A percentile compares a stretch with the other conserved stretches of the same genome.
These are phyloP conservation scores for Triops cancriformis DNA, from an alignment of 1,140 invertebrate species.

Conservation along the genomic window DNA sequence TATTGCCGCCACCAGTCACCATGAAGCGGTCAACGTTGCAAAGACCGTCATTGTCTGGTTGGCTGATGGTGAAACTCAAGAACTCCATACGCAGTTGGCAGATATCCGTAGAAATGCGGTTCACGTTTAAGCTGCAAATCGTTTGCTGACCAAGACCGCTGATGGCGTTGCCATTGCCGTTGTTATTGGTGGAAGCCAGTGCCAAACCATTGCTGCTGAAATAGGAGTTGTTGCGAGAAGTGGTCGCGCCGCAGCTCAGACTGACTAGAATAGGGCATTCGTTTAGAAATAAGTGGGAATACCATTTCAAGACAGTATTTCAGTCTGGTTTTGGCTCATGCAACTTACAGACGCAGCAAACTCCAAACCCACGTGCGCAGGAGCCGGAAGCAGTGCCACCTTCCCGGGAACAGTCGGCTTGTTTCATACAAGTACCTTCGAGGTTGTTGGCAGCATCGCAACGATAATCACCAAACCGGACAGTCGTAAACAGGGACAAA, in stretches of 20 bases:
- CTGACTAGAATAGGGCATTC: neutral
- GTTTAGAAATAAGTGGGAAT: neutral
- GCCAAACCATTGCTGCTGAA: neutral
- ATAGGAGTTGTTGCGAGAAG: conserved; percentile 18
- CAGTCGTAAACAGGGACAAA: conserved; percentile 61
- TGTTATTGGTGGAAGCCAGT: neutral
- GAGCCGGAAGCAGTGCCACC: conserved; percentile 62
- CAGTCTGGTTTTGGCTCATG: no score
- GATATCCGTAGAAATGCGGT: neutral
- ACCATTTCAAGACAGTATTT: no score
- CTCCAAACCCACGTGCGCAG: conserved; percentile 64
- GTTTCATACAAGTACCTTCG: conserved; percentile 63
- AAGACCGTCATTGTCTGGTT: conserved; percentile 59
- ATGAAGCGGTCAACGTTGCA: conserved; percentile 60
- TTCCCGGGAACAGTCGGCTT: conserved; percentile 52
- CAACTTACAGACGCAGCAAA: conserved; percentile 62
- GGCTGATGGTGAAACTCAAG: conserved; percentile 57
- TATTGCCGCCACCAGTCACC: conserved; percentile 55
- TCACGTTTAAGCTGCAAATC: neutral
- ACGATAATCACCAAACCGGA: conserved; percentile 58
- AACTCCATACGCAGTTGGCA: conserved; percentile 51
- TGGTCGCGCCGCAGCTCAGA: neutral
- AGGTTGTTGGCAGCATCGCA: conserved; percentile 60
- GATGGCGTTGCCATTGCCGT: neutral
- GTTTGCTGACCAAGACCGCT: neutral